Percentiles rank a stretch among this genome's conserved stretches.
These are phyloP conservation scores for Periparus ater DNA, from an alignment of 2,797 vertebrate species.

Conservation along the genomic window DNA sequence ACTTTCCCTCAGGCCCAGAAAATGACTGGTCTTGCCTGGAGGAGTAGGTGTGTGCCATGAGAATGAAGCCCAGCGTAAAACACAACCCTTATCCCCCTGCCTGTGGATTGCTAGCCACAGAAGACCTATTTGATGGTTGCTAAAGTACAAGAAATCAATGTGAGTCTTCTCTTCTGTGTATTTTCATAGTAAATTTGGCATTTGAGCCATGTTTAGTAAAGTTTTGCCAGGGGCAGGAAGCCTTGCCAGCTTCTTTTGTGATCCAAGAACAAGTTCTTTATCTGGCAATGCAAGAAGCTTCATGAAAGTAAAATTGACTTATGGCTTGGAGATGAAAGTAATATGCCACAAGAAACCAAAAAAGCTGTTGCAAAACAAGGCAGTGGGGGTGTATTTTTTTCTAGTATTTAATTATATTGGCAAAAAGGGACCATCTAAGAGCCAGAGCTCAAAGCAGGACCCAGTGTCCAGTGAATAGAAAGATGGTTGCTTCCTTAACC, in stretches of 20 bases:
- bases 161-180: not conserved
- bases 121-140: not conserved
- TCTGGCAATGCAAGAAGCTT: not conserved
- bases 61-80: not conserved
- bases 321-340: not conserved
- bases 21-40: not conserved
- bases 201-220: not conserved
- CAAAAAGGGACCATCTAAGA: not conserved
- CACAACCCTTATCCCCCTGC: not conserved
- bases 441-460: not conserved
- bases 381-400: not conserved
- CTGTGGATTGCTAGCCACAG: not conserved
- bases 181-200: not conserved
- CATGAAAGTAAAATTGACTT: not conserved
- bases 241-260: not conserved
- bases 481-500: not conserved
- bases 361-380: not conserved
- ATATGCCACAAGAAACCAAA: not conserved
- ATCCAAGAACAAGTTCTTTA: not conserved
- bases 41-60: not conserved
- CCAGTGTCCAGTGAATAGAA: not conserved
- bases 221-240: not conserved
- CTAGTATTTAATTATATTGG: not conserved
- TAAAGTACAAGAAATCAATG: not conserved
- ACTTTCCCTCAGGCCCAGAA: conserved; percentile 7